Percentiles rank a stretch among this genome's conserved stretches.
Evolutionary conservation across 1,140 invertebrate species (phyloP).

Genomic region (Calephelis virginiensis): DNA sequence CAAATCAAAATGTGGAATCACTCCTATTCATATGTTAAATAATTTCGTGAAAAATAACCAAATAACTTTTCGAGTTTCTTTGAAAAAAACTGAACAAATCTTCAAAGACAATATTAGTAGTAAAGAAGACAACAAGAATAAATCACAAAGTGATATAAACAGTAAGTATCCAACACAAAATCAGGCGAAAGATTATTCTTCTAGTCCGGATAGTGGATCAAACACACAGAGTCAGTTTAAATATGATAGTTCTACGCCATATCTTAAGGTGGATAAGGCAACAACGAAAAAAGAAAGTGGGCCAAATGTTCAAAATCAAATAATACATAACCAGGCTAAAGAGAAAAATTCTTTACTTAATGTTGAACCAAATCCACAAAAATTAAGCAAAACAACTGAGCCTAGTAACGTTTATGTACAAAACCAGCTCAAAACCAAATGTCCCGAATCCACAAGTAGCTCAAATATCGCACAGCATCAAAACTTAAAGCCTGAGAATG

Average conservation of each 20-base stretch:
- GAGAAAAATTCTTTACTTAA: too few relatives aligned
- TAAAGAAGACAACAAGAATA: constrained; percentile 16
- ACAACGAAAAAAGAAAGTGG: too few relatives aligned
- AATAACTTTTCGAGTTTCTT: constrained; percentile 47
- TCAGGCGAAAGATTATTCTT: constrained; percentile 22
- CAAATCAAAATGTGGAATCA: constrained; percentile 50
- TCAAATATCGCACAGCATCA: too few relatives aligned
- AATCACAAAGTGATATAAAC: constrained; percentile 20
- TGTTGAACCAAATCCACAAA: constrained; percentile 21
- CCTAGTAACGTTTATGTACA: neutral
- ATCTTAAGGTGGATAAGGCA: too few relatives aligned
- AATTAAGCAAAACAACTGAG: neutral
- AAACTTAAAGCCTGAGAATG: too few relatives aligned
- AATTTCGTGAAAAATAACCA: constrained; percentile 54
- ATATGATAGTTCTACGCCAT: constrained; percentile 15
- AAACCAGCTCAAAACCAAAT: too few relatives aligned
- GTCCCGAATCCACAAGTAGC: too few relatives aligned
- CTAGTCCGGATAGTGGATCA: constrained; percentile 11
- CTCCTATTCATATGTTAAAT: constrained; percentile 45
- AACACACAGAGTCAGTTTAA: constrained; percentile 13
- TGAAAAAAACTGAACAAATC: constrained; percentile 39
- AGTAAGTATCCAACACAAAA: neutral
- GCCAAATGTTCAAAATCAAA: too few relatives aligned
- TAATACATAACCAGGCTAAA: too few relatives aligned
- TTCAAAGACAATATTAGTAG: constrained; percentile 31